Evolutionary conservation across 2,797 vertebrate genomes (phyloP).

Genomic region (Merluccius polli): DNA sequence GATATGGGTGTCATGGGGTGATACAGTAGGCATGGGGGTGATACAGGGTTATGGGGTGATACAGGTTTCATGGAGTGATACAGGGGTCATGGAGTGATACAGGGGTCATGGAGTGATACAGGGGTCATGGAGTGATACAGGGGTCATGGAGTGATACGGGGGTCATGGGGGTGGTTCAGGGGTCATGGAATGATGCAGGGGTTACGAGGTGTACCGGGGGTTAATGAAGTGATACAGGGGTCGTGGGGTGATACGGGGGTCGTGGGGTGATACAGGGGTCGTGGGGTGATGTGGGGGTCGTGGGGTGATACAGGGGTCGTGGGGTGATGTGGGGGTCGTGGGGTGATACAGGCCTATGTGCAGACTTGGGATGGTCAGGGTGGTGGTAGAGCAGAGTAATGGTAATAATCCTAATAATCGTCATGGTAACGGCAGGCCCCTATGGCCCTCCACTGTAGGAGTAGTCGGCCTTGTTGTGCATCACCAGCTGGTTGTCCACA

Average conservation of each 20-base stretch:
- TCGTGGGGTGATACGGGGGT: not conserved
- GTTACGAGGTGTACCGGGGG: not conserved
- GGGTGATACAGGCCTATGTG: not conserved
- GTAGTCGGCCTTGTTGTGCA: constrained; percentile 99
- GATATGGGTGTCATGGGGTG: not conserved
- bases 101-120: too few species aligned
- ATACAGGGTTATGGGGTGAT: too few species aligned
- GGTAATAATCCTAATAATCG: not conserved
- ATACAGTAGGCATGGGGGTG: too few species aligned
- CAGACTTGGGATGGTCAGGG: not conserved
- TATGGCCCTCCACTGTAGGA: constrained; percentile 92
- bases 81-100: too few species aligned
- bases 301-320: not conserved
- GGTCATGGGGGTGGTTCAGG: too few species aligned
- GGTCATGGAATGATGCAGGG: not conserved
- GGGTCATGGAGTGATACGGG: not conserved
- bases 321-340: not conserved
- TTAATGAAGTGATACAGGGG: not conserved
- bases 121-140: too few species aligned
- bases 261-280: not conserved
- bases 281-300: not conserved
- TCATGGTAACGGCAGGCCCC: constrained; percentile 16
- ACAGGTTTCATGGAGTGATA: too few species aligned
- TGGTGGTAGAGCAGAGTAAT: not conserved
- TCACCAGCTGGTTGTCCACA: constrained; percentile 97